Base-by-base conservation (phyloP, 2,888 invertebrate species). In the Cyaniris semiargus region DNA sequence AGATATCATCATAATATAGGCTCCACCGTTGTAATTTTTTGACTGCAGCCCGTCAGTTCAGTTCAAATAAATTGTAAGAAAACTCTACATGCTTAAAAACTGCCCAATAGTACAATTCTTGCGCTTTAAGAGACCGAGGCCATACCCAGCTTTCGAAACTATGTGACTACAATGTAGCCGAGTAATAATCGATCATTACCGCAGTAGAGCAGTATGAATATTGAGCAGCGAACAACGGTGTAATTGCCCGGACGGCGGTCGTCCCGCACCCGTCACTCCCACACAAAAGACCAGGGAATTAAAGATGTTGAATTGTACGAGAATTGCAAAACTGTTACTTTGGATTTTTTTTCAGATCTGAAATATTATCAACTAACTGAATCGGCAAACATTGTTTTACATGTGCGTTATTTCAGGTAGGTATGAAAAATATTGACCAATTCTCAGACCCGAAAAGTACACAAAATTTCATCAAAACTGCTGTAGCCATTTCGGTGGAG, bases 251-350 rank as follows among this genome's bases (percentile, higher is more conserved):
- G 23, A 27, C 60, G 66, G 15, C 66, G 5, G 23, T 23, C 60
- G 66, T 66, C 2, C 66, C 66, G 66, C 31, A 31, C 15, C 66
- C 27, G 15, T 66, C 66, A 31, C 6, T 66, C 66, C 66, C 27
- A 66, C 66, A 66, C 31, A 66, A 66, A 66, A 66, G 66, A 1
- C 66, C 31, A 15, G 66, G 66, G 66, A 66, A 31, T 66, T 31
- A 66, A 66, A 66, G 66, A 66, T 66, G 27, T 27, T 31, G 66
- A 66, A 66, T 27, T 66, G 27, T 66, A 10, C 27, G 27, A 15
- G 66, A 66, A 21, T 66, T 15, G 66, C 27, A 6, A 66, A 60
- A 27, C 23, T 60, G 60, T 66, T 6, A 15, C 15, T 27, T 66
- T 66, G 15, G 60, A 23, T 13, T 60, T 21, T 23, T 21, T 8